Conservation (phyloP, 2,888 invertebrate genomes). For the Nasonovia ribisnigri region DNA sequence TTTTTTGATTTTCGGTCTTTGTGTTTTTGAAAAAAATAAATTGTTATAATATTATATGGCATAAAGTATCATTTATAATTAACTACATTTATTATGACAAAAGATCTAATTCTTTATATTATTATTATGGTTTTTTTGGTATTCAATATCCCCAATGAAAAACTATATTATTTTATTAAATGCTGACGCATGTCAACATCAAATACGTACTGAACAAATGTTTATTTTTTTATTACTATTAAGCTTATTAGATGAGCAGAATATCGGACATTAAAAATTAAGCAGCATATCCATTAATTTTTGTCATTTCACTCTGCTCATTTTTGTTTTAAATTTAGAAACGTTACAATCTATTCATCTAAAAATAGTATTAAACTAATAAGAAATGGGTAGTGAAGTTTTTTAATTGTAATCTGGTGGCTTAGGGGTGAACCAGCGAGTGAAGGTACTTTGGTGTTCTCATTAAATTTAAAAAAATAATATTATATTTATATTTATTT, state of each 20-base stretch:
- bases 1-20: background rate
- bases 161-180: background rate
- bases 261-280: background rate
- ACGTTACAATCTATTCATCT: too few relatives aligned
- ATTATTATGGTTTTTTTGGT: background rate
- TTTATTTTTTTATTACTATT: too few relatives aligned
- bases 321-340: background rate
- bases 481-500: background rate
- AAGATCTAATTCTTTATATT: background rate
- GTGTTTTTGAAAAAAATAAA: background rate
- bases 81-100: background rate
- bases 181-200: too few relatives aligned
- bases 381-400: too few relatives aligned
- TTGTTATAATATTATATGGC: background rate
- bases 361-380: too few relatives aligned
- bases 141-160: background rate
- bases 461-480: too few relatives aligned
- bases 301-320: background rate
- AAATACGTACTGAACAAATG: too few relatives aligned
- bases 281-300: background rate
- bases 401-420: too few relatives aligned
- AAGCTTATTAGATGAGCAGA: background rate
- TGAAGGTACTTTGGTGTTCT: too few relatives aligned
- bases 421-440: too few relatives aligned
- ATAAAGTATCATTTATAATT: background rate